Conservation (phyloP, 2,888 invertebrate species). For the Tetragnatha montana region DNA sequence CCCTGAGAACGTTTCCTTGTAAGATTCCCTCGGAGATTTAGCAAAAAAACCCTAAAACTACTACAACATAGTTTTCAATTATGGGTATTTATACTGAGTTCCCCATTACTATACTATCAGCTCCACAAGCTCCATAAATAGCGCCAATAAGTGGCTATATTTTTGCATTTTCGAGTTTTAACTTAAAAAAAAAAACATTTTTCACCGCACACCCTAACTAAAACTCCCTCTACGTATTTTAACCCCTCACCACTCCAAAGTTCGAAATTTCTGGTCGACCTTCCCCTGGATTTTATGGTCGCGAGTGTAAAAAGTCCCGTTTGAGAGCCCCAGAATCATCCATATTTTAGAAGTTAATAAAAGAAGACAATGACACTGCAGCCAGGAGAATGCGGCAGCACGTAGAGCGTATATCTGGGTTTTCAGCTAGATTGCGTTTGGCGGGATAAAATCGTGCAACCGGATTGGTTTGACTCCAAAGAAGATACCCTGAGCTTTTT, state of each 20-base stretch:
- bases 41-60: too few species aligned
- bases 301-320: background rate
- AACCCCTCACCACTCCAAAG: background rate
- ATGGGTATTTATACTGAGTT: too few species aligned
- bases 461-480: background rate
- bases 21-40: too few species aligned
- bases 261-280: background rate
- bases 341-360: slow-evolving; percentile 1
- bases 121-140: too few species aligned
- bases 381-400: background rate
- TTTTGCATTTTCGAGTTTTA: too few species aligned
- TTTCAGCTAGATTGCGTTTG: background rate
- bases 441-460: background rate
- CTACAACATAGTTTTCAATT: too few species aligned
- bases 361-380: background rate
- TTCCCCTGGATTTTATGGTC: background rate
- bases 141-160: too few species aligned
- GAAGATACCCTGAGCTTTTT: background rate
- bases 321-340: background rate
- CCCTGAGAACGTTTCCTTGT: too few species aligned
- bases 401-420: background rate
- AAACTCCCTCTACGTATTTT: background rate
- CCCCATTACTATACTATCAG: too few species aligned
- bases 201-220: background rate
- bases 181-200: too few species aligned